phyloP scores from a whole-genome alignment of 2,797 vertebrate genomes.

The Hypotaenidia philippensis region DNA sequence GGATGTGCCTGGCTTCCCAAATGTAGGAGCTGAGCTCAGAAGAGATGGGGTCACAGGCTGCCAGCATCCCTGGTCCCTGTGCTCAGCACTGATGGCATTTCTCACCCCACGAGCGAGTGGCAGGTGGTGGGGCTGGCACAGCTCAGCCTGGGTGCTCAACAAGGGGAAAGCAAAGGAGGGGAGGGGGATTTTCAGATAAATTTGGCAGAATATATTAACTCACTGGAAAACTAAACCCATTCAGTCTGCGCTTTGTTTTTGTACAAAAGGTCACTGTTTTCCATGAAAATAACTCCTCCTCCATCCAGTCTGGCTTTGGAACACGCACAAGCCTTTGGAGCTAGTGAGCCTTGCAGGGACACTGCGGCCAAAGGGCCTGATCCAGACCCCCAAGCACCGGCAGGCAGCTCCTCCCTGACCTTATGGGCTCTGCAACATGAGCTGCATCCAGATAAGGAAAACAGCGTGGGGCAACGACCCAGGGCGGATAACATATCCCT shows the following conservation, averaged over 20 bases:
- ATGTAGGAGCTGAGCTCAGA: background rate
- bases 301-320: background rate
- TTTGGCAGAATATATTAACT: background rate
- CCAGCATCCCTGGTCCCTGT: background rate
- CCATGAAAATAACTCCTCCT: background rate
- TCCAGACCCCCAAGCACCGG: background rate
- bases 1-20: background rate
- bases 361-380: background rate
- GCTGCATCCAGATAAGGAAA: background rate
- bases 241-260: conserved; percentile 34
- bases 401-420: background rate
- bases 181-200: background rate
- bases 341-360: background rate
- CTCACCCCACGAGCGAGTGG: accelerated
- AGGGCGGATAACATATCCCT: background rate
- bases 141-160: background rate
- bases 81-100: background rate
- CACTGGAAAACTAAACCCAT: conserved; percentile 1
- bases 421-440: background rate
- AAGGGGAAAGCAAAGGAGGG: background rate
- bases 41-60: background rate
- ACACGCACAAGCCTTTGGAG: background rate
- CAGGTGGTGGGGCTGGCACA: background rate
- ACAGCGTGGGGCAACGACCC: background rate
- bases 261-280: conserved; percentile 50